A percentile compares a stretch with the other conserved stretches of the same genome.
These are phyloP conservation scores for Rambutsinella grinnellia DNA, from an alignment of 2,888 invertebrate species.

Conservation along the genomic window DNA sequence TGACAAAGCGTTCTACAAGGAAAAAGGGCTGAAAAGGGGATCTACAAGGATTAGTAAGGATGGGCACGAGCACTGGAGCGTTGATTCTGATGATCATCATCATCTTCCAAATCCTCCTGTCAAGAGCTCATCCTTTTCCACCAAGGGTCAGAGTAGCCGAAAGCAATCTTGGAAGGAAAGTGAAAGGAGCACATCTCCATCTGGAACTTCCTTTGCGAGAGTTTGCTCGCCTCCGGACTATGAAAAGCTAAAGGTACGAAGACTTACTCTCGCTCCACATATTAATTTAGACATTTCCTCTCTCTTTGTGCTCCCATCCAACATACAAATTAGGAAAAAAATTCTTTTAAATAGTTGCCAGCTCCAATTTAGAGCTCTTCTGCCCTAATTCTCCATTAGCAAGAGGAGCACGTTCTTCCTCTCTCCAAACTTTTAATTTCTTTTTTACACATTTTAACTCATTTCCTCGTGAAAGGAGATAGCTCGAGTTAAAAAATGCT, in stretches of 20 bases:
- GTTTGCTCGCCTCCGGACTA: slow-evolving; percentile 76
- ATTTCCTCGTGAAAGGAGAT: too few relatives aligned
- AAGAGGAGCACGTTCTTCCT: too few relatives aligned
- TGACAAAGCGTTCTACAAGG: slow-evolving; percentile 26
- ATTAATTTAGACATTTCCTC: slow-evolving; percentile 45
- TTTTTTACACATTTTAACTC: too few relatives aligned
- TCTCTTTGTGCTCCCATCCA: slow-evolving; percentile 29
- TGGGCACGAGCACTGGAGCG: slow-evolving; percentile 8
- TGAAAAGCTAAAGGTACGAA: slow-evolving; percentile 80
- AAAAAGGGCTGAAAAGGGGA: slow-evolving; percentile 6
- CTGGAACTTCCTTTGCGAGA: slow-evolving; percentile 33
- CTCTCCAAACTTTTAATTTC: too few relatives aligned
- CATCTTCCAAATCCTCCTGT: slow-evolving; percentile 38
- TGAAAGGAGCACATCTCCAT: slow-evolving; percentile 65
- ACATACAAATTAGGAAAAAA: slow-evolving; percentile 38
- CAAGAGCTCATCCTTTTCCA: slow-evolving; percentile 34
- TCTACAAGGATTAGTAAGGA: not conserved
- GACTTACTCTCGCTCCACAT: slow-evolving; percentile 61
- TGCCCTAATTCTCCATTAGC: not conserved
- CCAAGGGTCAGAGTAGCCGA: slow-evolving; percentile 3
- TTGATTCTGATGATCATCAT: slow-evolving; percentile 40
- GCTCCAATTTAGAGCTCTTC: not conserved
- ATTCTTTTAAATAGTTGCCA: not conserved
- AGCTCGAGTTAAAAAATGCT: not conserved
- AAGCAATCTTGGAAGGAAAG: not conserved